Evolutionary conservation across 1,140 invertebrate genomes (phyloP).

Genomic region (Hydropsyche tenuis): DNA sequence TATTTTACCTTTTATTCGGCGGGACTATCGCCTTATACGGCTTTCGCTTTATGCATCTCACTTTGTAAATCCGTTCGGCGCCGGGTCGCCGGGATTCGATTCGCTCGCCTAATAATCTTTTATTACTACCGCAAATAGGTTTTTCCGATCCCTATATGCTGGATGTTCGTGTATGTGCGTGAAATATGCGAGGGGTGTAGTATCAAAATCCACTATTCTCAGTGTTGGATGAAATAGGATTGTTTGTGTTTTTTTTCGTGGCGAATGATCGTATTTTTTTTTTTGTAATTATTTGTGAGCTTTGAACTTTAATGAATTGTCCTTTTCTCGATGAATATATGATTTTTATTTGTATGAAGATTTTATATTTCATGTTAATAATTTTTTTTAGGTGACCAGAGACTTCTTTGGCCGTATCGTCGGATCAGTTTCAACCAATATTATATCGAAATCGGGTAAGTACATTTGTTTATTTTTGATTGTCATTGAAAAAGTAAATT

Average conservation of each 20-base stretch:
- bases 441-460: too few species aligned
- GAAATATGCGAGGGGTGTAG: too few species aligned
- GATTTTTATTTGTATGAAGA: not conserved
- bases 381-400: conserved; percentile 65
- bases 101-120: conserved; percentile 30
- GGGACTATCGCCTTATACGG: conserved; percentile 20
- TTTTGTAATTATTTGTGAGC: too few species aligned
- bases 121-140: conserved; percentile 21
- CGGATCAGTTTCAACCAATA: conserved; percentile 40
- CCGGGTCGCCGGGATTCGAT: conserved; percentile 11
- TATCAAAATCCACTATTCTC: too few species aligned
- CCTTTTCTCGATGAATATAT: too few species aligned
- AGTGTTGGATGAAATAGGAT: not conserved
- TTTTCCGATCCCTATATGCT: not conserved
- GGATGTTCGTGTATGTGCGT: too few species aligned
- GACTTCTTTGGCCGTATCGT: conserved; percentile 77
- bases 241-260: too few species aligned
- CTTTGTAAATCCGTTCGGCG: conserved; percentile 38
- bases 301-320: too few species aligned
- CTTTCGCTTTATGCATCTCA: conserved; percentile 26
- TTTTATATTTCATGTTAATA: conserved; percentile 36
- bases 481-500: too few species aligned
- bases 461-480: too few species aligned
- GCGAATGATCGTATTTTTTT: too few species aligned
- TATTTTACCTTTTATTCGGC: conserved; percentile 30